A percentile compares a stretch with the other conserved stretches of the same genome.
phyloP scores from a whole-genome alignment of 2,888 invertebrate species.

The Nymphalis polychloros region DNA sequence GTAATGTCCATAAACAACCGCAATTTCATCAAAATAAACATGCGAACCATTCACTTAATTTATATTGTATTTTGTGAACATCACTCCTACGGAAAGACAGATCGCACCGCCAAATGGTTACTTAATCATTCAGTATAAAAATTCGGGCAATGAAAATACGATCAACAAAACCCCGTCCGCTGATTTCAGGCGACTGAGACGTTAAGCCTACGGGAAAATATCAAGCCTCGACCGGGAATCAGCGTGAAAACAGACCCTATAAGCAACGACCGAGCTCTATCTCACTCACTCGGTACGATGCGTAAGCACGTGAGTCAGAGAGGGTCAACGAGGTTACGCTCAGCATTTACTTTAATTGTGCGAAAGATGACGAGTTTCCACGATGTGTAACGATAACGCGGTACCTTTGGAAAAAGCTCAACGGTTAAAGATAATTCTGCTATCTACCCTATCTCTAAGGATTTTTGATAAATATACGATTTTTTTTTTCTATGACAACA shows the following conservation, averaged over 20 bases:
- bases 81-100: conserved; percentile 42
- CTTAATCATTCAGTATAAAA: conserved; percentile 70
- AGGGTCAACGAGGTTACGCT: conserved; percentile 44
- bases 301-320: conserved; percentile 63
- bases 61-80: conserved; percentile 42
- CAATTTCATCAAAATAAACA: conserved; percentile 39
- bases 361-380: conserved; percentile 42
- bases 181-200: conserved; percentile 67
- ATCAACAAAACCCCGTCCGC: conserved; percentile 47
- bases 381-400: conserved; percentile 56
- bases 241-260: conserved; percentile 58
- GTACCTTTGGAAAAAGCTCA: conserved; percentile 68
- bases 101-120: conserved; percentile 55
- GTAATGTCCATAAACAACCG: conserved; percentile 34
- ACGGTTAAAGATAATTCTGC: conserved; percentile 65
- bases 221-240: conserved; percentile 74
- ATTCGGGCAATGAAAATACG: conserved; percentile 41
- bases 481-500: neutral
- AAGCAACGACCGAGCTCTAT: conserved; percentile 37
- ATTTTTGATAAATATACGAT: conserved; percentile 35
- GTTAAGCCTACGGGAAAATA: conserved; percentile 75
- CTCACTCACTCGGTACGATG: conserved; percentile 55
- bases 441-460: conserved; percentile 40
- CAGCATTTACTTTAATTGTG: conserved; percentile 39
- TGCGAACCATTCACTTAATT: conserved; percentile 38